Base-by-base conservation (phyloP, 2,888 invertebrate genomes). In the Leistus spinibarbis region DNA sequence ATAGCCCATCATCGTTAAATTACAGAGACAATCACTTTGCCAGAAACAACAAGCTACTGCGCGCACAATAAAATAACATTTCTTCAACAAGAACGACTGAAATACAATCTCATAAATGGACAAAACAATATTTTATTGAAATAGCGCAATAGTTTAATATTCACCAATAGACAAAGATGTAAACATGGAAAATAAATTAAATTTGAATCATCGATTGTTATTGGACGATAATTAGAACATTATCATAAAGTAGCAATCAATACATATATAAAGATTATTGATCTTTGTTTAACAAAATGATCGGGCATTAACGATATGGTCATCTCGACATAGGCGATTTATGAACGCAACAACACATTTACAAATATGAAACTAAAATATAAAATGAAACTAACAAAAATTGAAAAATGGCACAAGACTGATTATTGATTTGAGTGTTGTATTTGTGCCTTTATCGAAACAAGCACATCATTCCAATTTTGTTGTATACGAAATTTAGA, bases 181-280 rank as follows among this genome's bases (percentile, higher is more conserved):
- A 27, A 27, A 27, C 27, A 27, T 40, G 40, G 7, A 1, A 40
- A 40, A 40, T 40, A 40, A 40, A 40, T 40, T 40, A 5, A 40
- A 40, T 40, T 40, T 40, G 40, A 40, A 40, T 13, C 40, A 40
- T 40, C 40, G 40, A 40, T 40, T 40, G 40, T 40, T 40, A 40
- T 40, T 40, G 40, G 24, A 69, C 69, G 69, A 69, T 69, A 69
- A 60, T 27, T 69, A 69, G 60, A 69, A 69, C 69, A 69, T 60
- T 60, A 69, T 69, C 69, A 60, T 57, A 69, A 69, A 40, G 7
- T 40, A 40, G 13, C 40, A 40, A 40, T 40, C 40, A 40, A 40
- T 40, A 7, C 7, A 5, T 4, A 7, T 40, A 40, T 13, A 40
- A 7, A 27, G 9, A 40, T 10, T 40, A 40, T 40, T 40, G 7